phyloP scores from a whole-genome alignment of 1,140 invertebrate genomes.

The Drosophila punjabiensis region DNA sequence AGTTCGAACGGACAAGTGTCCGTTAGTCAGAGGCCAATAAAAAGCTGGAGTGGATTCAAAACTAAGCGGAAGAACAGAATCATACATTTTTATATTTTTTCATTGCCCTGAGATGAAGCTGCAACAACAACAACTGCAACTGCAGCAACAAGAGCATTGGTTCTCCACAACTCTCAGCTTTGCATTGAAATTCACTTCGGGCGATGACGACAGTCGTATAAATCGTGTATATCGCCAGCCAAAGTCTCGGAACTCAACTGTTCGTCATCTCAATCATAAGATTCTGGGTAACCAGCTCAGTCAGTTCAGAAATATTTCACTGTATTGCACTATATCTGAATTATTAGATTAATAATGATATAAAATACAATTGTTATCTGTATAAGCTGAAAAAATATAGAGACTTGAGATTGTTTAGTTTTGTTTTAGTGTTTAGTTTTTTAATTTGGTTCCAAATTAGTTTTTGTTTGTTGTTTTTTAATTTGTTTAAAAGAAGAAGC shows the following conservation, averaged over 20 bases:
- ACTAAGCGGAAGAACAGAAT: constrained; percentile 59
- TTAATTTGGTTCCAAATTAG: too few species aligned
- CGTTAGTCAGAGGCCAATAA: too few species aligned
- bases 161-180: constrained; percentile 47
- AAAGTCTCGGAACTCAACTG: constrained; percentile 60
- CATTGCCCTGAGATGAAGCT: constrained; percentile 21
- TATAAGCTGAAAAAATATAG: too few species aligned
- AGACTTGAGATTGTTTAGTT: too few species aligned
- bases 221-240: constrained; percentile 36
- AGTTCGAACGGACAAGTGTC: constrained; percentile 22
- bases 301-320: constrained; percentile 7
- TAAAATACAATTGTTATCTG: too few species aligned
- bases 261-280: constrained; percentile 49
- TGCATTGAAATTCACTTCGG: constrained; percentile 71
- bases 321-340: not conserved
- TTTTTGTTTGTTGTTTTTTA: too few species aligned
- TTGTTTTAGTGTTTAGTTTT: too few species aligned
- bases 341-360: not conserved
- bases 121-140: constrained; percentile 10
- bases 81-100: constrained; percentile 58
- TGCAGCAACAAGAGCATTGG: constrained; percentile 21
- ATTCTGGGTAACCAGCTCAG: constrained; percentile 32
- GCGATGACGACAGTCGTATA: constrained; percentile 70
- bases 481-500: too few species aligned
- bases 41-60: constrained; percentile 33